Conservation (phyloP, 2,113 vertebrate species). For the Archocentrus centrarchus region DNA sequence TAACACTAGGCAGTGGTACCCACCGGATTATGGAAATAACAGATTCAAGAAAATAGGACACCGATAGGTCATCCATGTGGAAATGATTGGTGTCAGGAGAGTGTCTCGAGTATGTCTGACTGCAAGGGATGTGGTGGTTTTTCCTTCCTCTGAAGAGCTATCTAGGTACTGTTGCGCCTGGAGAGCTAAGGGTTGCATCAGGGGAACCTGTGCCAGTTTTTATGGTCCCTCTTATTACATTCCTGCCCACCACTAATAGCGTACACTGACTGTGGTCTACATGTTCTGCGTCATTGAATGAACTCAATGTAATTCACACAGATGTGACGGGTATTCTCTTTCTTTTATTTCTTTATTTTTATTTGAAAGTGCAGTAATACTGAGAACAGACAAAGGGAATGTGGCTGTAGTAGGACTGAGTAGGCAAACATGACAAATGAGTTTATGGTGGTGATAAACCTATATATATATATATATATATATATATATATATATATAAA, state of each 20-base stretch:
- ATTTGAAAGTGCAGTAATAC: constrained; percentile 46
- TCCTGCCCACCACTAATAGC: constrained; percentile 68
- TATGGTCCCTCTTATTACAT: constrained; percentile 63
- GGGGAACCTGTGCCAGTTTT: constrained; percentile 60
- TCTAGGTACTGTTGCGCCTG: constrained; percentile 64
- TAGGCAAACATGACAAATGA: constrained; percentile 29
- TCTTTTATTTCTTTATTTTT: constrained; percentile 46
- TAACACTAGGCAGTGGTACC: constrained; percentile 87
- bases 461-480: neutral
- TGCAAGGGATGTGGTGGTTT: constrained; percentile 54
- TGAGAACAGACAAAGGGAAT: constrained; percentile 36
- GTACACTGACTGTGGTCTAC: constrained; percentile 57
- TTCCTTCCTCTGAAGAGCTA: constrained; percentile 57
- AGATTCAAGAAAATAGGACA: constrained; percentile 78
- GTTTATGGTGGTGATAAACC: neutral
- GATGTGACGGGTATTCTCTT: constrained; percentile 51
- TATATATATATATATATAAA: no score
- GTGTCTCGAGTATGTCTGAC: constrained; percentile 73
- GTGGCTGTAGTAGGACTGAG: constrained; percentile 19
- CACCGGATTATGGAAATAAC: constrained; percentile 84
- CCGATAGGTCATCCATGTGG: constrained; percentile 78
- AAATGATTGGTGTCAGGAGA: constrained; percentile 78
- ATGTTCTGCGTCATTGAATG: constrained; percentile 61
- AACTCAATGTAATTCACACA: constrained; percentile 58
- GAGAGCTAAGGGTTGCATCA: constrained; percentile 66